Evolutionary conservation across 2,113 vertebrate genomes (phyloP).

Genomic region (Gila orcuttii): DNA sequence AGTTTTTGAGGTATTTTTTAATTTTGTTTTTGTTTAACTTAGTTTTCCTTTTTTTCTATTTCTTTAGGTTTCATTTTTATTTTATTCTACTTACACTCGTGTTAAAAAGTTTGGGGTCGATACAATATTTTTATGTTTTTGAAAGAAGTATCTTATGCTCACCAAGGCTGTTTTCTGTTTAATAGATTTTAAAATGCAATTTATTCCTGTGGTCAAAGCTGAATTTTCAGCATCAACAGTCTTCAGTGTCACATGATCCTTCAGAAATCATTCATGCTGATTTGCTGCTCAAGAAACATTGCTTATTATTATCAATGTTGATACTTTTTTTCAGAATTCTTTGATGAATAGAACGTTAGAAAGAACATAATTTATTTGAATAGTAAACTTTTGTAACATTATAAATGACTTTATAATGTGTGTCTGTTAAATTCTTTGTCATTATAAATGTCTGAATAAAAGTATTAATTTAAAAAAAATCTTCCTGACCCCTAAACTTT

Average conservation of each 20-base stretch:
- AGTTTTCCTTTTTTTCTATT: no score
- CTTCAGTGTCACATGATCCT: not conserved
- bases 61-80: no score
- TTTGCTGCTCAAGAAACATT: not conserved
- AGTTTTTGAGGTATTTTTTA: not conserved
- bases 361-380: not conserved
- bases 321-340: not conserved
- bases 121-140: no score
- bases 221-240: not conserved
- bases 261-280: not conserved
- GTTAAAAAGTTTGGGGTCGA: no score
- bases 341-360: not conserved
- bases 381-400: not conserved
- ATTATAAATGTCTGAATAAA: no score
- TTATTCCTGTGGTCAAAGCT: no score
- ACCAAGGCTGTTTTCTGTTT: no score
- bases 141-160: no score
- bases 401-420: not conserved
- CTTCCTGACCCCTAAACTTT: no score
- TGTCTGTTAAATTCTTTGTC: not conserved
- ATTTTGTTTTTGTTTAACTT: not conserved
- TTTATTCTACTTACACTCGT: no score
- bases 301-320: not conserved
- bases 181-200: no score
- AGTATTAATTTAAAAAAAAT: no score